phyloP scores from a whole-genome alignment of 1,140 invertebrate species.

The Subanguina moxae region DNA sequence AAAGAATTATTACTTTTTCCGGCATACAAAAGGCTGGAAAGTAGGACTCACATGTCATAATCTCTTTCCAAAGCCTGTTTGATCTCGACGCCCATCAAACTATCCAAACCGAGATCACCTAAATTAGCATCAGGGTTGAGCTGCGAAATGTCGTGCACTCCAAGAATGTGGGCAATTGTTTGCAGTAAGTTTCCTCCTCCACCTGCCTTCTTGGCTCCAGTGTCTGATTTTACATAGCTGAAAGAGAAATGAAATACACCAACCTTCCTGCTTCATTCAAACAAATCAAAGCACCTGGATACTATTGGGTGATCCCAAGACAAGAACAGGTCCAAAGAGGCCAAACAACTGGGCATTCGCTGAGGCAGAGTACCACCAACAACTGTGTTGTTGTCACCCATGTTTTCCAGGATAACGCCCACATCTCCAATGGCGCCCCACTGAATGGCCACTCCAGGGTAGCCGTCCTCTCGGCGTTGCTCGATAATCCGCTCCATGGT shows the following conservation, averaged over 20 bases:
- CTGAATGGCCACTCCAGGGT: conserved; percentile 75
- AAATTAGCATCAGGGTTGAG: conserved; percentile 72
- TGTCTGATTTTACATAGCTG: conserved; percentile 63
- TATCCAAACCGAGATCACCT: conserved; percentile 91
- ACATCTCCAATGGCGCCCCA: conserved; percentile 98
- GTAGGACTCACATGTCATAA: conserved; percentile 70
- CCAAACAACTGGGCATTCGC: conserved; percentile 79
- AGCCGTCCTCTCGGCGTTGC: conserved; percentile 70
- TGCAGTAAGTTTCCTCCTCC: conserved; percentile 80
- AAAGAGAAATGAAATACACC: neutral
- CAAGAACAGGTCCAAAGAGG: conserved; percentile 79
- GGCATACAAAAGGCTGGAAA: too few relatives aligned
- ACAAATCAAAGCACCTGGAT: conserved; percentile 67
- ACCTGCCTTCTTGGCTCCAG: conserved; percentile 66
- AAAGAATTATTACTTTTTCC: too few relatives aligned
- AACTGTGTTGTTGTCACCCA: conserved; percentile 82
- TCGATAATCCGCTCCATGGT: conserved; percentile 77
- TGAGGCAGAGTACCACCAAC: conserved; percentile 88
- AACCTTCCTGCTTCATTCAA: neutral
- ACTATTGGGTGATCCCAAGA: conserved; percentile 80
- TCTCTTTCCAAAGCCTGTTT: conserved; percentile 89
- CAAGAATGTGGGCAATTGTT: conserved; percentile 61
- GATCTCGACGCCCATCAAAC: conserved; percentile 94
- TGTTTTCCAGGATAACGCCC: conserved; percentile 78
- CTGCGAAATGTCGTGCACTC: conserved; percentile 75